Evolutionary conservation across 2,113 vertebrate species (phyloP).

Genomic region (Abramis brama): DNA sequence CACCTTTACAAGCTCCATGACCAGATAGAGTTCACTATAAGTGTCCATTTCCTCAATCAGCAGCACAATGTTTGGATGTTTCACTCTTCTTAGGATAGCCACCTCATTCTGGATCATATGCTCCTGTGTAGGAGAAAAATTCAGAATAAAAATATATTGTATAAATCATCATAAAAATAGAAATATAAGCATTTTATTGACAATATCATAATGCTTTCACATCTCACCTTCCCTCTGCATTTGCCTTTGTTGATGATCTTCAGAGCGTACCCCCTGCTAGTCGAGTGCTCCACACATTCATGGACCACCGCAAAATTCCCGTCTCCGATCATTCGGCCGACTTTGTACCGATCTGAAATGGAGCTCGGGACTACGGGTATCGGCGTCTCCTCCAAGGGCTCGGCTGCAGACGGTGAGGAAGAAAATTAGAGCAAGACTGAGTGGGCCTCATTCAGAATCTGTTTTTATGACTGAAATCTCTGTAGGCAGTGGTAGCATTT

Average conservation of each 20-base stretch:
- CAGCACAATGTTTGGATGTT: conserved; percentile 97
- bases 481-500: neutral
- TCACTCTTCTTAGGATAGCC: conserved; percentile 93
- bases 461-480: neutral
- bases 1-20: conserved; percentile 99
- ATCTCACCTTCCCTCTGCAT: conserved; percentile 94
- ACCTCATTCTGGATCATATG: conserved; percentile 99
- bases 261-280: conserved; percentile 93
- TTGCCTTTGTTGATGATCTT: conserved; percentile 99
- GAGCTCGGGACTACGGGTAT: conserved; percentile 81
- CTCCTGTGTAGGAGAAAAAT: conserved; percentile 77
- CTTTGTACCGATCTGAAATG: conserved; percentile 94
- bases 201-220: neutral
- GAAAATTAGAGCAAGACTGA: conserved; percentile 80
- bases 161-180: neutral
- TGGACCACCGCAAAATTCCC: conserved; percentile 98
- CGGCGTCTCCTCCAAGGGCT: conserved; percentile 85
- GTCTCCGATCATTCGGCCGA: conserved; percentile 93
- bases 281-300: conserved; percentile 96
- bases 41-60: conserved; percentile 98
- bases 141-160: neutral
- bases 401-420: conserved; percentile 82
- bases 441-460: conserved; percentile 48
- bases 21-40: conserved; percentile 89
- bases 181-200: neutral